These are phyloP conservation scores for Agriopis aurantiaria DNA, from an alignment of 2,888 invertebrate genomes.

Conservation along the genomic window DNA sequence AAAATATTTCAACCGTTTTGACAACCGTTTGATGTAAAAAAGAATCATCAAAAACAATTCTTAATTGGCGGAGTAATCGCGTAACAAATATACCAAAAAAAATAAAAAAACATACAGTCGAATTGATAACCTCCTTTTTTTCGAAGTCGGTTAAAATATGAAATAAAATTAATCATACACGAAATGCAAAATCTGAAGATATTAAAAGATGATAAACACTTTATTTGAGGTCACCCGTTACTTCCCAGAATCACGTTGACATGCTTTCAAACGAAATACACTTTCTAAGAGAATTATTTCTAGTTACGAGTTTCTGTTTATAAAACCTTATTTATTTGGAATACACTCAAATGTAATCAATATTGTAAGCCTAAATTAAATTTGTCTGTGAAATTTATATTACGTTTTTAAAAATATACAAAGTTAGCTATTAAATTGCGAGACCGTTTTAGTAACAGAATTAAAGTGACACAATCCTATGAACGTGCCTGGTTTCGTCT, in stretches of 20 bases:
- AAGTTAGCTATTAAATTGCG: conserved; percentile 33
- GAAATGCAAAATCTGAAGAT: too few species aligned
- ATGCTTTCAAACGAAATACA: conserved; percentile 15
- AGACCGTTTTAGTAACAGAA: conserved; percentile 39
- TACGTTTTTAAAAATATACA: conserved; percentile 38
- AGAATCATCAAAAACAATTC: too few species aligned
- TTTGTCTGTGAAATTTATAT: conserved; percentile 41
- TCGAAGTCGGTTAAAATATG: too few species aligned
- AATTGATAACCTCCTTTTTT: too few species aligned
- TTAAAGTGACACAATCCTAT: conserved; percentile 61
- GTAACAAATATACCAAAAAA: too few species aligned
- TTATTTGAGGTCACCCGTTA: conserved; percentile 8
- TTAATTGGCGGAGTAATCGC: too few species aligned
- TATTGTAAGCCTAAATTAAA: conserved; percentile 41
- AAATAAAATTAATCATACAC: not conserved
- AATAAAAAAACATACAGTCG: too few species aligned
- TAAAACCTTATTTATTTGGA: conserved; percentile 25
- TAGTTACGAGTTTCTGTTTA: not conserved
- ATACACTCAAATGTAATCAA: conserved; percentile 34
- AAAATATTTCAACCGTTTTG: too few species aligned
- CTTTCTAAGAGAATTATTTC: not conserved
- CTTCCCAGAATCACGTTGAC: conserved; percentile 6
- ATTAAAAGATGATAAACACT: not conserved
- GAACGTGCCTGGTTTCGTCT: conserved; percentile 73
- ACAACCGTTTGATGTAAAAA: too few species aligned